phyloP scores from a whole-genome alignment of 2,888 invertebrate species.

The Venustoraphidia nigricollis region DNA sequence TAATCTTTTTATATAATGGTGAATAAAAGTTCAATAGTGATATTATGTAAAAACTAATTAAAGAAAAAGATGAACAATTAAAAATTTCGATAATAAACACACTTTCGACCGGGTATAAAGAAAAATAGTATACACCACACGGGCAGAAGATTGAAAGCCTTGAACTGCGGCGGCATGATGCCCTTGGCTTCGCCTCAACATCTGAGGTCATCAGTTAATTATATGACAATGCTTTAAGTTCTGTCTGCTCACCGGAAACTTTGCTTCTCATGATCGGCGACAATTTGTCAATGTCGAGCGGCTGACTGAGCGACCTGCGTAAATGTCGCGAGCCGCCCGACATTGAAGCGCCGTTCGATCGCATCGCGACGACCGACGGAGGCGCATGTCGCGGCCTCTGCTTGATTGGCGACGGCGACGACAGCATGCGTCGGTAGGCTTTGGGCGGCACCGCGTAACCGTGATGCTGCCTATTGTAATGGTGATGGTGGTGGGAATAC shows the following conservation, averaged over 20 bases:
- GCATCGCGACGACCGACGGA: constrained; percentile 22
- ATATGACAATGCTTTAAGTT: not conserved
- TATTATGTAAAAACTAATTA: too few relatives aligned
- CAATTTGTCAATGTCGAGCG: constrained; percentile 42
- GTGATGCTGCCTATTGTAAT: constrained; percentile 13
- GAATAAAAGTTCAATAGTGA: too few relatives aligned
- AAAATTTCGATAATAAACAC: too few relatives aligned
- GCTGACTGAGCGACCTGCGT: constrained; percentile 51
- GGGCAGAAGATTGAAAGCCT: too few relatives aligned
- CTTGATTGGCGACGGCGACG: constrained; percentile 29
- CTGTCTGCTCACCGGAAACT: constrained; percentile 27
- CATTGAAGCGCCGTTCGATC: constrained; percentile 18
- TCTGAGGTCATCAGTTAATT: too few relatives aligned
- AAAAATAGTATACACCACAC: too few relatives aligned
- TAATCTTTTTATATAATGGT: too few relatives aligned
- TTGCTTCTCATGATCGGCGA: constrained; percentile 37
- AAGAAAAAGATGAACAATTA: too few relatives aligned
- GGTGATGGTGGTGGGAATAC: constrained; percentile 16
- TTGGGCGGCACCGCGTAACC: constrained; percentile 18
- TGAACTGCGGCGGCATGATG: too few relatives aligned
- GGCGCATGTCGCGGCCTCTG: constrained; percentile 31
- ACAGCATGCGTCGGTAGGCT: constrained; percentile 32
- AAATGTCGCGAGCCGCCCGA: constrained; percentile 18
- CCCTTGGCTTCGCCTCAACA: too few relatives aligned
- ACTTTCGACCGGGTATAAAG: too few relatives aligned